Evolutionary conservation across 2,113 vertebrate genomes (phyloP).

Genomic region (Phoenicopterus ruber): DNA sequence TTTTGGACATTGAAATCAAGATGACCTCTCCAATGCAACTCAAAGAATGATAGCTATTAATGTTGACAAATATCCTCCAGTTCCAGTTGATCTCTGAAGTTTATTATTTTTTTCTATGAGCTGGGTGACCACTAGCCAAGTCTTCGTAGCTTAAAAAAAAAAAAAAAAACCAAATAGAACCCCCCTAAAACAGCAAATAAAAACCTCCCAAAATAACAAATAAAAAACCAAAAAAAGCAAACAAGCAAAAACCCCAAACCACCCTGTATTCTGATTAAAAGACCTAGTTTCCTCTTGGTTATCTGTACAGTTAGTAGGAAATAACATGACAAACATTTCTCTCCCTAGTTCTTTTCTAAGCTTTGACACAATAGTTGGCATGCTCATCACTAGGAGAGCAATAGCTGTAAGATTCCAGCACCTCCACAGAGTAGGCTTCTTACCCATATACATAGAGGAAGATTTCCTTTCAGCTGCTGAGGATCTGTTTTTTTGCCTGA

Average conservation of each 20-base stretch:
- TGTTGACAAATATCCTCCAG: not conserved
- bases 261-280: not conserved
- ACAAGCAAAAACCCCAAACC: too few species aligned
- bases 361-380: not conserved
- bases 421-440: rapidly evolving
- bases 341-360: not conserved
- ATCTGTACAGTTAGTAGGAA: not conserved
- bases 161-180: too few species aligned
- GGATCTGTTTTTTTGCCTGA: not conserved
- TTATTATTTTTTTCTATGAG: not conserved
- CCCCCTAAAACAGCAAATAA: not conserved
- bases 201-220: too few species aligned
- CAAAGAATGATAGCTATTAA: not conserved
- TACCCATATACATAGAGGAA: not conserved
- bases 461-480: not conserved
- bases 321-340: not conserved
- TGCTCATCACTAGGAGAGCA: not conserved
- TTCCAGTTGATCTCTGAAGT: not conserved
- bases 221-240: not conserved
- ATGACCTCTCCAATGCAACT: not conserved
- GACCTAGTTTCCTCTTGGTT: not conserved
- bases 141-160: not conserved
- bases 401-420: not conserved
- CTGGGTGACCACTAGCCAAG: rapidly evolving
- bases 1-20: not conserved